Conservation (phyloP, 2,888 invertebrate species). For the Taphrorychus bicolor region DNA sequence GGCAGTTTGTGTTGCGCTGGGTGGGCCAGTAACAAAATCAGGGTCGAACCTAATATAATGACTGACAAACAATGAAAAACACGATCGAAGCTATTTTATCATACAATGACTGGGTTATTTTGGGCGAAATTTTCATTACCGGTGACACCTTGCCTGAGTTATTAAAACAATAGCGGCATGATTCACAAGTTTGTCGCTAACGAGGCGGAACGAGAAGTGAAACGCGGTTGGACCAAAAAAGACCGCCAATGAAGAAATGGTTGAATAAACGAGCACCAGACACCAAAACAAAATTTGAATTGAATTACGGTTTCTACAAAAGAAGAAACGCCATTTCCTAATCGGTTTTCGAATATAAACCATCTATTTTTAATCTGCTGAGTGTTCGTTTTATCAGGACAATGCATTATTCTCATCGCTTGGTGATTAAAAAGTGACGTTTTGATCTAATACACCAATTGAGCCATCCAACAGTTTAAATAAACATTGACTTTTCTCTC, state of each 20-base stretch:
- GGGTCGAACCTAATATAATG: too few relatives aligned
- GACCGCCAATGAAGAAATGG: conserved; percentile 7
- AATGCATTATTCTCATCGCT: background rate
- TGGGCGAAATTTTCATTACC: background rate
- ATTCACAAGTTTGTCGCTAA: background rate
- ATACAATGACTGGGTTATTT: background rate
- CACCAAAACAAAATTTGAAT: conserved; percentile 1
- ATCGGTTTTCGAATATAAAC: background rate
- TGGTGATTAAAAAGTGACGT: background rate
- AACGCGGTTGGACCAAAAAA: background rate
- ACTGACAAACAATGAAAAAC: too few relatives aligned
- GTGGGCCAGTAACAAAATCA: too few relatives aligned
- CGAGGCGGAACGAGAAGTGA: conserved; percentile 5
- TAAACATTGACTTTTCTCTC: background rate
- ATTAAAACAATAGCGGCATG: background rate
- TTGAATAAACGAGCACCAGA: conserved; percentile 4
- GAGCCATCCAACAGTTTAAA: background rate
- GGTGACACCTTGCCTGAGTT: background rate
- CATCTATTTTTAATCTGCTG: background rate
- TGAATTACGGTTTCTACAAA: background rate
- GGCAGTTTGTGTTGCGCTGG: too few relatives aligned
- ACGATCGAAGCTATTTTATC: background rate
- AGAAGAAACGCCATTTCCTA: background rate
- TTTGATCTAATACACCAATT: too few relatives aligned
- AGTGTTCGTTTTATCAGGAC: background rate